Evolutionary conservation across 2,888 invertebrate species (phyloP), one percentile per base, ranked within the genome.

Genomic region (Chrysolina haemoptera): DNA sequence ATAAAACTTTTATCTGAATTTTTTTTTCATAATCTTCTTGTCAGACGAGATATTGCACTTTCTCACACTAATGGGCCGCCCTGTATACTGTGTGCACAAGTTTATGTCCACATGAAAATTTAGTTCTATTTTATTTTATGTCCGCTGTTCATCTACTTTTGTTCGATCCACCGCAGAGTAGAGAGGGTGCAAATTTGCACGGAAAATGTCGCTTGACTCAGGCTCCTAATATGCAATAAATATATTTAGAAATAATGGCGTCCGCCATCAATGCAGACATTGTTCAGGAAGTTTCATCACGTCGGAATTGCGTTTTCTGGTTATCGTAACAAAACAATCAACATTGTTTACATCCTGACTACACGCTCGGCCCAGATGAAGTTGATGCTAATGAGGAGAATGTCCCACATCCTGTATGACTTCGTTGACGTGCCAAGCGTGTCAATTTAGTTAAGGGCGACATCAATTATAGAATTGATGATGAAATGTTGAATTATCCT

Each of bases 311-410:
- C 48, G 48, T 48, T 48, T 48, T 48, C 48, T 48, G 48, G 48
- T 48, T 48, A 48, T 48, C 48, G 48, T 48, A 48, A 48, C 48
- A 16, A 16, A 48, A 48, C 48, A 48, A 48, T 48, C 48, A 48
- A 48, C 48, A 48, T 48, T 48, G 48, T 16, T 48, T n/a, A 48
- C 16, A 48, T 16, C 16, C 16, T 16, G 48, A 48, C 16, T 48
- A 48, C 48, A 48, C n/a, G 5, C 48, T 48, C 48, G 9, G 16
- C n/a, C 48, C 6, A 48, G 48, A 48, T 48, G 48, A 48, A 48
- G 48, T 48, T 48, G 48, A 48, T 48, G 48, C 48, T 48, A 48
- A 48, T 48, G 48, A 48, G 16, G 48, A 48, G 48, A 48, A 48
- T 48, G 16, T 48, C 48, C 16, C 8, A 48, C 16, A 48, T 48